These are phyloP conservation scores for Abrostola triplasia DNA, from an alignment of 2,888 invertebrate genomes.

Conservation along the genomic window DNA sequence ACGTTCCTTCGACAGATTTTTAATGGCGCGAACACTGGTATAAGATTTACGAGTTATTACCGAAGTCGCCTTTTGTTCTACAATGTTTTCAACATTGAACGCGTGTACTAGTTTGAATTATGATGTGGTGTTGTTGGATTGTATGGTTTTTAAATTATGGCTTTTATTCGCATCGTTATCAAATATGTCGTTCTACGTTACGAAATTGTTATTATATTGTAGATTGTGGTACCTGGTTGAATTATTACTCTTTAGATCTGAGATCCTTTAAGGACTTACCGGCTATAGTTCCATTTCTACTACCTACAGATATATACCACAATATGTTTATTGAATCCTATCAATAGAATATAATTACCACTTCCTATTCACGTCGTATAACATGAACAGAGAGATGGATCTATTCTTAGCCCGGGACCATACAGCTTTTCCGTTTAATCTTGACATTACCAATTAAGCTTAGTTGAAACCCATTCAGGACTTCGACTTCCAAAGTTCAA, in stretches of 20 bases:
- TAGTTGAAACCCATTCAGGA: slow-evolving; percentile 54
- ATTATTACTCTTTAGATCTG: too few relatives aligned
- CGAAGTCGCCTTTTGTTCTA: slow-evolving; percentile 39
- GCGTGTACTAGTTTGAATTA: slow-evolving; percentile 4
- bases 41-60: slow-evolving; percentile 63
- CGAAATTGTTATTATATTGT: too few relatives aligned
- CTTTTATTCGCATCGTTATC: too few relatives aligned
- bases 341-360: too few relatives aligned
- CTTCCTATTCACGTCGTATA: background rate
- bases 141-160: background rate
- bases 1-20: slow-evolving; percentile 61
- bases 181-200: too few relatives aligned
- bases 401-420: slow-evolving; percentile 7
- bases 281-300: too few relatives aligned
- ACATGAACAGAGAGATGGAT: background rate
- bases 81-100: slow-evolving; percentile 11
- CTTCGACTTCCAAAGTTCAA: slow-evolving; percentile 62
- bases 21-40: slow-evolving; percentile 61
- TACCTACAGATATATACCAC: too few relatives aligned
- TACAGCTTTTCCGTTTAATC: slow-evolving; percentile 17
- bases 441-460: slow-evolving; percentile 50
- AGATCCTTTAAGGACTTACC: too few relatives aligned
- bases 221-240: too few relatives aligned
- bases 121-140: background rate
- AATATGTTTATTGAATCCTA: too few relatives aligned